Evolutionary conservation across 2,888 invertebrate species (phyloP).

Genomic region (Embidobia sp.): DNA sequence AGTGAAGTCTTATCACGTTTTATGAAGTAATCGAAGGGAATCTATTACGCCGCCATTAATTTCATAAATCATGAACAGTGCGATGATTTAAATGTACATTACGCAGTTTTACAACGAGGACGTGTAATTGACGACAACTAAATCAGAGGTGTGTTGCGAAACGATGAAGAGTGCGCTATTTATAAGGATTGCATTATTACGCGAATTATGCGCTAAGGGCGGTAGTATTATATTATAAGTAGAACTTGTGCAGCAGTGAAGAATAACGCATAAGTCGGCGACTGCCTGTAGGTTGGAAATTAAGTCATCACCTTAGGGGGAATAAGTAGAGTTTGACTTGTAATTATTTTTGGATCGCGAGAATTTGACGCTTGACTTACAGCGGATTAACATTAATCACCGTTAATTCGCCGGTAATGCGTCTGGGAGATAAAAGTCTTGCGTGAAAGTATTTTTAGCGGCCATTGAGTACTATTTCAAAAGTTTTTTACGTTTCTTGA

Average conservation of each 20-base stretch:
- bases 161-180: conserved; percentile 26
- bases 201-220: conserved; percentile 32
- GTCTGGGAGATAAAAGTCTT: neutral
- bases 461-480: too few relatives aligned
- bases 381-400: conserved; percentile 18
- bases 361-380: neutral
- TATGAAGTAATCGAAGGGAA: too few relatives aligned
- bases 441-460: conserved; percentile 4
- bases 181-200: conserved; percentile 25
- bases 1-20: too few relatives aligned
- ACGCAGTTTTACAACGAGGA: too few relatives aligned
- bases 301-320: conserved; percentile 27
- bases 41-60: too few relatives aligned
- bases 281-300: conserved; percentile 12
- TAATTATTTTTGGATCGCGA: conserved; percentile 22
- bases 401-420: neutral
- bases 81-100: too few relatives aligned
- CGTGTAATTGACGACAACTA: too few relatives aligned
- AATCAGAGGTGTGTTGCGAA: conserved; percentile 4
- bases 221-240: conserved; percentile 20
- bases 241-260: too few relatives aligned
- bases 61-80: too few relatives aligned
- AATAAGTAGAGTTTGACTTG: too few relatives aligned
- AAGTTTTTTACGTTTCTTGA: too few relatives aligned
- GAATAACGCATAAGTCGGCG: conserved; percentile 19